A percentile compares a stretch with the other conserved stretches of the same genome.
Evolutionary conservation across 2,888 invertebrate species (phyloP).

Genomic region (Conchocele bisecta): DNA sequence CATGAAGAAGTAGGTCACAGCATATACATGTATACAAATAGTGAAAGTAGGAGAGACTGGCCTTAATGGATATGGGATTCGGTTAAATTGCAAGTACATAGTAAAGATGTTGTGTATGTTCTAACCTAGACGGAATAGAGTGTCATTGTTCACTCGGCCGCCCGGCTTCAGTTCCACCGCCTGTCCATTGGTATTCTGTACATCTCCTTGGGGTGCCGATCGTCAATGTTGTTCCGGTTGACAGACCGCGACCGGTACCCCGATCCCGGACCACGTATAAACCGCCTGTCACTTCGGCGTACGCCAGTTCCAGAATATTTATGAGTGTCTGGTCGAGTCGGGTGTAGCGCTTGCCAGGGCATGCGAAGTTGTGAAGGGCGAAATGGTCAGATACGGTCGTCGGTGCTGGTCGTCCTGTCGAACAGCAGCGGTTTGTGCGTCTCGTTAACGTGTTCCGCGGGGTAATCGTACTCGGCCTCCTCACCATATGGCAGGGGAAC

Average conservation of each 20-base stretch:
- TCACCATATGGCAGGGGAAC: slow-evolving; percentile 52
- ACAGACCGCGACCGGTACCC: slow-evolving; percentile 57
- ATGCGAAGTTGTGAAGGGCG: slow-evolving; percentile 42
- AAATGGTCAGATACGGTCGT: slow-evolving; percentile 49
- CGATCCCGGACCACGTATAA: slow-evolving; percentile 46
- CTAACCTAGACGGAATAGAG: slow-evolving; percentile 37
- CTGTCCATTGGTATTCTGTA: slow-evolving; percentile 54
- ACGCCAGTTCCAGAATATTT: slow-evolving; percentile 56
- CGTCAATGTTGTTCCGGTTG: slow-evolving; percentile 57
- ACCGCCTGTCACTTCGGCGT: slow-evolving; percentile 43
- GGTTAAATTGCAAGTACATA: too few species aligned
- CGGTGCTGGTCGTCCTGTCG: slow-evolving; percentile 36
- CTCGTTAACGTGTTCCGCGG: slow-evolving; percentile 35
- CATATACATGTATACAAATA: too few species aligned
- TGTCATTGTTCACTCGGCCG: slow-evolving; percentile 21
- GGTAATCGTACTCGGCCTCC: slow-evolving; percentile 52
- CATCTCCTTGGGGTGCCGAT: slow-evolving; percentile 55
- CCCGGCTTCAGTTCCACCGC: slow-evolving; percentile 59
- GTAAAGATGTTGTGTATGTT: too few species aligned
- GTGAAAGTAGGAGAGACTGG: too few species aligned
- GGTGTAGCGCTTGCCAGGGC: slow-evolving; percentile 53
- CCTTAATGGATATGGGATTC: too few species aligned
- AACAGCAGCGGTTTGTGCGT: slow-evolving; percentile 48
- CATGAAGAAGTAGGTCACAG: too few species aligned
- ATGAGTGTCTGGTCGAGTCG: slow-evolving; percentile 57